Percentiles rank a stretch among this genome's conserved stretches.
phyloP scores from a whole-genome alignment of 1,140 invertebrate species.

The Magallana ariakensis region DNA sequence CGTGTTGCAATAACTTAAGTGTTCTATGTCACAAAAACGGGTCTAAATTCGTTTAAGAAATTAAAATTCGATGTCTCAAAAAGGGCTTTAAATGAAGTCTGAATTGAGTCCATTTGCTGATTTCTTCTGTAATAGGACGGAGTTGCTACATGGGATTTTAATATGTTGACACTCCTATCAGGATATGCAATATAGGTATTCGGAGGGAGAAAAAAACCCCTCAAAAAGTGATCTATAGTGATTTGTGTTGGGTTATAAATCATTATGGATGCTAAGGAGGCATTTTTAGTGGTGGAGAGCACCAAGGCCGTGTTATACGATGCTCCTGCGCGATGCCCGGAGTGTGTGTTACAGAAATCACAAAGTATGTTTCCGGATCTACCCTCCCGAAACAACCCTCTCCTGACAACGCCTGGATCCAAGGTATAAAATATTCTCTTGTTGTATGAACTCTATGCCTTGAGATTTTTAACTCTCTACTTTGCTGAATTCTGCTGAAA shows the following conservation, averaged over 20 bases:
- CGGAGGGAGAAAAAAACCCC: no score
- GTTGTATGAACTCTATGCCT: no score
- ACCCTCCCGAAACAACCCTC: neutral
- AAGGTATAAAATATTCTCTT: neutral
- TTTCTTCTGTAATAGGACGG: neutral
- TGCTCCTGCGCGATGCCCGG: neutral
- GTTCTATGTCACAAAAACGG: neutral
- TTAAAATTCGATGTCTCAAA: conserved; percentile 26
- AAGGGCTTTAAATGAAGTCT: conserved; percentile 27
- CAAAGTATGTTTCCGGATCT: conserved; percentile 4
- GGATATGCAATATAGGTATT: neutral
- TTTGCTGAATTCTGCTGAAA: no score
- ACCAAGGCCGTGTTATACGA: conserved; percentile 1
- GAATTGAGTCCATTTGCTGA: conserved; percentile 21
- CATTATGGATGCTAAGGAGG: conserved; percentile 12
- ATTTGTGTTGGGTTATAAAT: neutral
- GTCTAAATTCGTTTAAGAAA: conserved; percentile 29
- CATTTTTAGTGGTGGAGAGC: conserved; percentile 1
- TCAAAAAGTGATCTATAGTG: neutral
- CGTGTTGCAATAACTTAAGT: neutral
- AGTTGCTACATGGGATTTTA: conserved; percentile 12
- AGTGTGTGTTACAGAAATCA: conserved; percentile 3
- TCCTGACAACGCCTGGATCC: neutral
- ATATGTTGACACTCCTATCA: neutral
- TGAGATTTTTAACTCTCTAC: no score